Percentiles rank a stretch among this genome's conserved stretches.
phyloP scores from a whole-genome alignment of 2,797 vertebrate species.

The Loriculus beryllinus region DNA sequence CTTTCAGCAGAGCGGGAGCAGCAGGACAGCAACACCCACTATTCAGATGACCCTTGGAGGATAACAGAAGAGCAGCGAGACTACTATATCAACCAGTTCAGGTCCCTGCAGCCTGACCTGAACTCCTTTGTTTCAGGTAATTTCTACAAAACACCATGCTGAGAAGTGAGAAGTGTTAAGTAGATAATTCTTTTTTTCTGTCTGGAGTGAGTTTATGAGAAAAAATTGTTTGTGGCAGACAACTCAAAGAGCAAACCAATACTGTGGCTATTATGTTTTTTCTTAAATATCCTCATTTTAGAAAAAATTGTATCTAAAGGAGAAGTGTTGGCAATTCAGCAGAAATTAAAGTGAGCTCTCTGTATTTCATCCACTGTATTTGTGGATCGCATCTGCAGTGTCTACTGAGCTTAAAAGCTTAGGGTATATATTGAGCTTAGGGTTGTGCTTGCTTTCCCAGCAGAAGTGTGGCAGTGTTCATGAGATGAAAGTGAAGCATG shows the following conservation, averaged over 20 bases:
- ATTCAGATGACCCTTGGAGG: slow-evolving; percentile 91
- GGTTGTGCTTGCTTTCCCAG: neutral
- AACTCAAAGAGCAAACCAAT: neutral
- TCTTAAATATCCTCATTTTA: neutral
- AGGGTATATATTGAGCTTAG: neutral
- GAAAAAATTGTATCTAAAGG: neutral
- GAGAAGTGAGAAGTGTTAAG: neutral
- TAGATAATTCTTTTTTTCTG: neutral
- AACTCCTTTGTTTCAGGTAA: slow-evolving; percentile 90
- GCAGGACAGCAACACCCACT: slow-evolving; percentile 74
- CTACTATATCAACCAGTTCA: slow-evolving; percentile 95
- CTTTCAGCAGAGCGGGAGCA: slow-evolving; percentile 81
- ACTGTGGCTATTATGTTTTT: neutral
- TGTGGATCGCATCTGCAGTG: neutral
- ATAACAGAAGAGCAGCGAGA: slow-evolving; percentile 94
- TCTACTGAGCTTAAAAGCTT: neutral
- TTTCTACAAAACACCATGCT: neutral
- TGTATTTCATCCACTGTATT: neutral
- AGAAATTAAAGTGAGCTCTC: neutral
- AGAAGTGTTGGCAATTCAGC: neutral
- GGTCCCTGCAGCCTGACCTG: slow-evolving; percentile 88
- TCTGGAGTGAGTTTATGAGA: neutral
- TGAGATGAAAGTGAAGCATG: neutral
- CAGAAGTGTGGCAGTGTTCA: neutral
- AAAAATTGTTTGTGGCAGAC: neutral